Evolutionary conservation across 53 echinoderm and acorn worm species (phyloP), one percentile per base, ranked within the genome.

Genomic region (Paracentrotus lividus): DNA sequence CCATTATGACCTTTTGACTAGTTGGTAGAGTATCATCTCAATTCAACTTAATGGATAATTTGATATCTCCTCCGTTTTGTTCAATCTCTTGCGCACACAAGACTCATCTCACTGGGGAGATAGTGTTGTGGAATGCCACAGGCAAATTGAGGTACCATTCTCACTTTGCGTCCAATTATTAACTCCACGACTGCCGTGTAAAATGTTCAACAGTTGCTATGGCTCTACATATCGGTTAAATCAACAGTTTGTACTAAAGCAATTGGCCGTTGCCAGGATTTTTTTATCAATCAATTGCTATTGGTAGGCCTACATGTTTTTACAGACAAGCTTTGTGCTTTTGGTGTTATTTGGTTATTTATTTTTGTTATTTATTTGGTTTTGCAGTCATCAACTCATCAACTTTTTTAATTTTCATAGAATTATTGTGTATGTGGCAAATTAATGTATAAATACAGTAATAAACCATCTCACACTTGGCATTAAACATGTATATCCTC

Each of bases 31-130:
- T 81, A 81, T 81, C 81, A 47, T 81, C 81, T 81, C 81, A 45
- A 81, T 81, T 81, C 81, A 81, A 81, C 81, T 81, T 81, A 81
- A 81, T 81, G 81, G 81, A 81, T 81, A 81, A 81, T 81, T 81
- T 81, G 81, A 81, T 81, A 81, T 81, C 81, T 81, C 81, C 81
- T 81, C 33, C 81, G 81, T 81, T 81, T 81, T 81, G 81, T 81
- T 47, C 81, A 45, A 81, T 81, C 81, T 81, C 81, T 14, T 24
- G 47, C 81, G 81, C 81, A 81, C 81, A 81, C 81, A n/a, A 81
- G 81, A 47, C 47, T 81, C 42, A n/a, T 81, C 81, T 81, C 81
- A 47, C 81, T 45, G 26, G 81, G 81, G 81, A 81, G 81, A 81
- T 81, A 47, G 81, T 81, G 81, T 81, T 81, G 45, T 81, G 81